Percentiles rank a stretch among this genome's conserved stretches.
phyloP scores from a whole-genome alignment of 2,888 invertebrate species.

The Cheilosia scutellata region DNA sequence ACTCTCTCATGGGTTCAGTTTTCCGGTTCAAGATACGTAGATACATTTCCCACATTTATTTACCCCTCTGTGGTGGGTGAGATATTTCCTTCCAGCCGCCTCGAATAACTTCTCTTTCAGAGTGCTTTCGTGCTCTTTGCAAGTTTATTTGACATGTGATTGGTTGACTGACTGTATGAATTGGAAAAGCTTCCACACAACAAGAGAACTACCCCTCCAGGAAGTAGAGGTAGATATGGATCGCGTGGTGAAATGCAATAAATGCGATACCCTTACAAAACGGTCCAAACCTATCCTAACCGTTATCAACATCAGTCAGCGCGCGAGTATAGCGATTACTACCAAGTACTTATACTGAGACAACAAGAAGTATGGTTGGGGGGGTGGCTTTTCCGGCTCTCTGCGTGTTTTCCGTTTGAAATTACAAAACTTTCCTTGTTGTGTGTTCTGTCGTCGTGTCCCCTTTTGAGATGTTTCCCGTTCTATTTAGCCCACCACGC shows the following conservation, averaged over 20 bases:
- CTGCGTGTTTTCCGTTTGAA: slow-evolving; percentile 39
- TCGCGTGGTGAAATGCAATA: slow-evolving; percentile 25
- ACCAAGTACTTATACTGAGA: slow-evolving; percentile 14
- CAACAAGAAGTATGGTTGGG: slow-evolving; percentile 9
- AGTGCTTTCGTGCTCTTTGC: slow-evolving; percentile 37
- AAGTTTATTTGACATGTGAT: slow-evolving; percentile 8
- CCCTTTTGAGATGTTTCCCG: slow-evolving; percentile 50
- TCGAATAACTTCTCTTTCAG: background rate
- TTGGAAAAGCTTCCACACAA: slow-evolving; percentile 23
- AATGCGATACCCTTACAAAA: slow-evolving; percentile 22
- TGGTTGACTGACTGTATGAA: slow-evolving; percentile 9
- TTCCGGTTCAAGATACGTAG: slow-evolving; percentile 6
- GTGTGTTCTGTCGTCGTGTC: slow-evolving; percentile 14
- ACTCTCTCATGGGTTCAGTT: slow-evolving; percentile 3
- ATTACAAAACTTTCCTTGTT: slow-evolving; percentile 52
- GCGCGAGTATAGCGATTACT: background rate
- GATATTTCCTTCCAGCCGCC: background rate
- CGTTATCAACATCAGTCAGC: slow-evolving; percentile 20
- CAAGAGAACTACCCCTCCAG: slow-evolving; percentile 27
- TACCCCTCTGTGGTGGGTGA: slow-evolving; percentile 20
- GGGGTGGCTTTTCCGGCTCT: slow-evolving; percentile 59
- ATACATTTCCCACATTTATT: background rate
- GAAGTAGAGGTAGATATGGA: background rate
- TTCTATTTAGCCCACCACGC: slow-evolving; percentile 44
- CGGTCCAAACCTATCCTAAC: slow-evolving; percentile 52